Percentiles rank a stretch among this genome's conserved stretches.
phyloP scores from a whole-genome alignment of 1,140 invertebrate species.

The Papilio polytes region DNA sequence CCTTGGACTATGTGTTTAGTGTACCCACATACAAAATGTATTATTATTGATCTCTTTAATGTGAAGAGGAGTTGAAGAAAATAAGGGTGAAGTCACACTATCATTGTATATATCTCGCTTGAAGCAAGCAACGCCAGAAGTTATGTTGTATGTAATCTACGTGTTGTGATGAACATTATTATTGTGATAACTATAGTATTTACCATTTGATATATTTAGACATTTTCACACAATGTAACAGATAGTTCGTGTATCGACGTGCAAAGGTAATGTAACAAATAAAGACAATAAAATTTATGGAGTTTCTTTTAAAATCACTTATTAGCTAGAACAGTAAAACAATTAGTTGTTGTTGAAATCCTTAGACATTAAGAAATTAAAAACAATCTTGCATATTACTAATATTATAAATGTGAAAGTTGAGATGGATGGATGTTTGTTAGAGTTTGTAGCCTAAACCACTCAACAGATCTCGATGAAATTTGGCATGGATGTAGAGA shows the following conservation, averaged over 20 bases:
- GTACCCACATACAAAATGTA: conserved; percentile 81
- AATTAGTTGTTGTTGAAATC: neutral
- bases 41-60: conserved; percentile 68
- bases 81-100: conserved; percentile 49
- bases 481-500: no score
- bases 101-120: conserved; percentile 79
- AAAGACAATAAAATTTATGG: conserved; percentile 68
- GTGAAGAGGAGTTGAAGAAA: conserved; percentile 53
- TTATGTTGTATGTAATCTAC: conserved; percentile 65
- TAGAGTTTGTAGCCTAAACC: no score
- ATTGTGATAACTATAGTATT: conserved; percentile 75
- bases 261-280: conserved; percentile 62
- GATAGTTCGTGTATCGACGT: conserved; percentile 48
- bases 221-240: conserved; percentile 49
- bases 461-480: no score
- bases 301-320: conserved; percentile 61
- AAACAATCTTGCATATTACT: no score
- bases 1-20: conserved; percentile 80
- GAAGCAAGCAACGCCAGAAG: conserved; percentile 45
- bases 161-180: conserved; percentile 73
- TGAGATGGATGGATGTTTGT: no score
- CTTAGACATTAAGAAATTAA: no score
- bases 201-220: conserved; percentile 55
- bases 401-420: no score
- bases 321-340: neutral